phyloP scores from a whole-genome alignment of 2,888 invertebrate genomes.

The Cheilosia scutellata region DNA sequence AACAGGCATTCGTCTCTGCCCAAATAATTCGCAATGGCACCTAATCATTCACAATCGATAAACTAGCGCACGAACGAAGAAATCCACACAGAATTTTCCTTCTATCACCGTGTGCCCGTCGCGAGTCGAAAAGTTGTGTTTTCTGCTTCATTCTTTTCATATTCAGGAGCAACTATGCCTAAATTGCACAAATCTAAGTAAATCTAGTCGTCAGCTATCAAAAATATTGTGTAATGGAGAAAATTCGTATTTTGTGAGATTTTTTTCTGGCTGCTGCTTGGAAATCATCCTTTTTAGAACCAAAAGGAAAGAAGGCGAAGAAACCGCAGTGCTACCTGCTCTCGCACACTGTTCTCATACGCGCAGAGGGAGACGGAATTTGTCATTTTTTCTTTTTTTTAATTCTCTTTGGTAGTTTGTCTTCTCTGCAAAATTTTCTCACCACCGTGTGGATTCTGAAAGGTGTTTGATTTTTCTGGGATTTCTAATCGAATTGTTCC shows the following conservation, averaged over 20 bases:
- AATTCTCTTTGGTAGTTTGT: conserved; percentile 65
- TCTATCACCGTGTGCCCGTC: conserved; percentile 70
- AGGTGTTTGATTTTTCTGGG: conserved; percentile 51
- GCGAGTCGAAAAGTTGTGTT: conserved; percentile 70
- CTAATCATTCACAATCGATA: conserved; percentile 64
- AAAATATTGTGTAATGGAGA: conserved; percentile 60
- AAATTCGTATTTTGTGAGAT: conserved; percentile 67
- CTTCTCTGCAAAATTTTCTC: conserved; percentile 71
- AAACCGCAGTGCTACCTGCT: conserved; percentile 51
- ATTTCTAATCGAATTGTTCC: conserved; percentile 49
- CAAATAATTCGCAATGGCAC: conserved; percentile 57
- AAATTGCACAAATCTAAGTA: conserved; percentile 47
- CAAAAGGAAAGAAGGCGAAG: conserved; percentile 69
- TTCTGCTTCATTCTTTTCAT: conserved; percentile 55
- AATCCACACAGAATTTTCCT: conserved; percentile 68
- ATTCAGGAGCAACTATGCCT: conserved; percentile 62
- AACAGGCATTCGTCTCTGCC: conserved; percentile 21
- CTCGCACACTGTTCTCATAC: conserved; percentile 42
- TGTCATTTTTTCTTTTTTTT: conserved; percentile 49
- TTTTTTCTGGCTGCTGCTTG: conserved; percentile 49
- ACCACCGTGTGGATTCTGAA: conserved; percentile 65
- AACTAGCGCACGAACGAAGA: conserved; percentile 54
- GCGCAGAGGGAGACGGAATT: conserved; percentile 58
- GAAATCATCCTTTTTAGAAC: conserved; percentile 69
- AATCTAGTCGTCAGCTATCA: conserved; percentile 67